Percentiles rank a stretch among this genome's conserved stretches.
Evolutionary conservation across 2,113 vertebrate genomes (phyloP).

Genomic region (Poeciliopsis turrubarensis): DNA sequence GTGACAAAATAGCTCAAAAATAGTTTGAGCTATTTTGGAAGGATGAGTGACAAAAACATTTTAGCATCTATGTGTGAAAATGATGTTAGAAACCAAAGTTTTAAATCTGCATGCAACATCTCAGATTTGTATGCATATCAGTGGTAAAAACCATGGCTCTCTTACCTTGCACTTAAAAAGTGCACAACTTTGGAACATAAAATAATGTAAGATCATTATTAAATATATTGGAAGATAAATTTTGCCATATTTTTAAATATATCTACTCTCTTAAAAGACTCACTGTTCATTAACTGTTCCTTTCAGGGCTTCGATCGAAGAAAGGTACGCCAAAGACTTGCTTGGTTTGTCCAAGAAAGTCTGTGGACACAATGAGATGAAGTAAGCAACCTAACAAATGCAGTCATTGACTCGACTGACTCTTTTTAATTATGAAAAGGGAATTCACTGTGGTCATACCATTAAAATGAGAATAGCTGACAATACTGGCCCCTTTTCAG

Average conservation of each 20-base stretch:
- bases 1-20: no score
- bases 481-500: background rate
- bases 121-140: background rate
- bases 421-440: no score
- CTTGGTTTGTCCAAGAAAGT: constrained; percentile 89
- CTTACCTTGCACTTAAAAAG: no score
- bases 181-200: no score
- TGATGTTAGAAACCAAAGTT: background rate
- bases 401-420: background rate
- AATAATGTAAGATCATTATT: no score
- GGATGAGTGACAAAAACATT: no score
- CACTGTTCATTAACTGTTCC: background rate
- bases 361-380: constrained; percentile 92
- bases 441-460: no score
- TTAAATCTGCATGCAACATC: background rate
- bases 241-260: background rate
- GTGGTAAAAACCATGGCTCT: no score
- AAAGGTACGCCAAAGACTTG: constrained; percentile 95
- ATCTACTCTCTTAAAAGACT: background rate
- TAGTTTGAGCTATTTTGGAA: background rate
- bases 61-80: background rate
- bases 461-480: no score
- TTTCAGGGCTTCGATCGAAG: constrained; percentile 89
- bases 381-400: constrained; percentile 80
- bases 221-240: no score